Conservation (phyloP, 2,888 invertebrate genomes). For the Drosophila barbarae region DNA sequence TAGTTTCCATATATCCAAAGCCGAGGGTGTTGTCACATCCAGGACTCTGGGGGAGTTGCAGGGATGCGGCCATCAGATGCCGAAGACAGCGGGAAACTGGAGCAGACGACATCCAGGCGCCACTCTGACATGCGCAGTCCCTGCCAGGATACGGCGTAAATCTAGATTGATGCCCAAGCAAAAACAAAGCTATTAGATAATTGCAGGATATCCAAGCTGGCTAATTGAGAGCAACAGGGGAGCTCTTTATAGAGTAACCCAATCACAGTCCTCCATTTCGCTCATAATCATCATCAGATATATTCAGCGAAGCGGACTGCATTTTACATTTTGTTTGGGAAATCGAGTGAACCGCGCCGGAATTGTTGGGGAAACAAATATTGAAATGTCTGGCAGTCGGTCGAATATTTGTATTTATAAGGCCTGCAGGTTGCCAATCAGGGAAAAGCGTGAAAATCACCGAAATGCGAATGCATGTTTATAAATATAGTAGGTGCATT, state of each 20-base stretch:
- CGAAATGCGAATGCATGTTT: constrained; percentile 9
- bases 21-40: constrained; percentile 12
- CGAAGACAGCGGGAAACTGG: constrained; percentile 60
- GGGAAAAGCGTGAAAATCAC: constrained; percentile 29
- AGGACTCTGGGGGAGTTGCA: not conserved
- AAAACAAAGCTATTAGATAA: constrained; percentile 61
- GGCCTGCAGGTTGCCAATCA: constrained; percentile 38
- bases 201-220: constrained; percentile 41
- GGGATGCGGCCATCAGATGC: constrained; percentile 14
- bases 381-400: constrained; percentile 17
- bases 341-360: constrained; percentile 7
- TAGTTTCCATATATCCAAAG: constrained; percentile 48
- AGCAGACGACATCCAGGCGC: constrained; percentile 75
- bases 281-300: constrained; percentile 7
- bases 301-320: constrained; percentile 7
- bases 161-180: constrained; percentile 26
- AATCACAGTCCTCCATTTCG: constrained; percentile 23
- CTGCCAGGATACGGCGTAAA: constrained; percentile 12
- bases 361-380: constrained; percentile 30
- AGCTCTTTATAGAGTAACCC: constrained; percentile 14
- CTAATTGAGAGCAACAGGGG: constrained; percentile 33
- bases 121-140: constrained; percentile 68
- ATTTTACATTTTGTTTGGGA: constrained; percentile 23
- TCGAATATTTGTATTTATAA: constrained; percentile 32
- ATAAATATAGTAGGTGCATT: constrained; percentile 6